Evolutionary conservation across 2,888 invertebrate species (phyloP).

Genomic region (Trachelus troglodyta): DNA sequence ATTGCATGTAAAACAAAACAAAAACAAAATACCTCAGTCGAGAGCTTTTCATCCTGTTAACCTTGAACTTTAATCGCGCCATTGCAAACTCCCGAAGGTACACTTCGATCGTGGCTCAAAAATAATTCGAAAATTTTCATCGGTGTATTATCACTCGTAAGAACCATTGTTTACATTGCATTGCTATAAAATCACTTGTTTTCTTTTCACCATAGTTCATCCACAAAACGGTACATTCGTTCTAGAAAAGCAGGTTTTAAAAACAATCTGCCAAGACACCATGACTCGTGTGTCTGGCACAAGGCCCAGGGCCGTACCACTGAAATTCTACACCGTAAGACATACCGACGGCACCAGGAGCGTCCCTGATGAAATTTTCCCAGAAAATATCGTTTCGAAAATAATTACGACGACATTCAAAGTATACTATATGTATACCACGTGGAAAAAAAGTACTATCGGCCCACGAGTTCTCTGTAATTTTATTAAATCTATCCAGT

Average conservation of each 20-base stretch:
- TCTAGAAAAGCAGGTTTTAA: conserved; percentile 31
- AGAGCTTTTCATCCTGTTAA: not conserved
- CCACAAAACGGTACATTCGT: conserved; percentile 26
- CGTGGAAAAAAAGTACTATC: not conserved
- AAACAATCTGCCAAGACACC: conserved; percentile 23
- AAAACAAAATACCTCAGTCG: not conserved
- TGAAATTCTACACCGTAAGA: not conserved
- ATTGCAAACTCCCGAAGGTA: not conserved
- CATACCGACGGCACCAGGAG: not conserved
- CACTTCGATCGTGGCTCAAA: not conserved
- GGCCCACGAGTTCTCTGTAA: not conserved
- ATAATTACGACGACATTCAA: not conserved
- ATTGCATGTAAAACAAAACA: not conserved
- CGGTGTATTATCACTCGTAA: not conserved
- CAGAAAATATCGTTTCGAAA: not conserved
- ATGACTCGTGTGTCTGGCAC: not conserved
- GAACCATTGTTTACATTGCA: not conserved
- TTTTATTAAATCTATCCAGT: not conserved
- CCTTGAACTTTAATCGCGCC: not conserved
- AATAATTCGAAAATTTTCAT: not conserved
- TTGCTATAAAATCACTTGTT: not conserved
- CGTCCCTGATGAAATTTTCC: not conserved
- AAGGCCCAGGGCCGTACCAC: not conserved
- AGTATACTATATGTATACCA: not conserved
- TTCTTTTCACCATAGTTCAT: conserved; percentile 9